Conservation (phyloP, 2,797 vertebrate species). For the Poliocrania exsul region DNA sequence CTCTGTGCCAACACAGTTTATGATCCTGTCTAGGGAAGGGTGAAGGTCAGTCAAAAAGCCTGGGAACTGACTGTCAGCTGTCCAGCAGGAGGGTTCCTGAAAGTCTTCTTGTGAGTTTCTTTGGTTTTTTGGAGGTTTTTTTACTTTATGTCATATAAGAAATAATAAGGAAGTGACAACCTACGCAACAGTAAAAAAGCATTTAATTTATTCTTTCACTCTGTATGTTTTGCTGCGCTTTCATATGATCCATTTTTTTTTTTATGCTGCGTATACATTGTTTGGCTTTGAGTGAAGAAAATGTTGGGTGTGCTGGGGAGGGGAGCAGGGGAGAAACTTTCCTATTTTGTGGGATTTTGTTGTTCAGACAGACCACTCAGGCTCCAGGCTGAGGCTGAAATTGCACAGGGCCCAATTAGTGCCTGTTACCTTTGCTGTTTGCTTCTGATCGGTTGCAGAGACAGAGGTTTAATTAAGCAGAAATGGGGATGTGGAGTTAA, state of each 20-base stretch:
- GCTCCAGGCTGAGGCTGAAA: constrained; percentile 5
- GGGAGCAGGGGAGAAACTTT: not conserved
- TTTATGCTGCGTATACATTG: accelerated
- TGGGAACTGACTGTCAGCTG: not conserved
- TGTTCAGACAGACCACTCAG: not conserved
- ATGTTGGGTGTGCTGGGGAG: not conserved
- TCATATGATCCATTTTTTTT: accelerated
- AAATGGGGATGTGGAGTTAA: constrained; percentile 48
- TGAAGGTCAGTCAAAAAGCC: not conserved
- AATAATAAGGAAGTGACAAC: not conserved
- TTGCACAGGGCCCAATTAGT: constrained; percentile 47
- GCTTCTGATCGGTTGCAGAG: constrained; percentile 27
- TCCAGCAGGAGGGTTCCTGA: not conserved
- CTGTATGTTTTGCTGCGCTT: not conserved
- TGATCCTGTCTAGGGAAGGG: not conserved
- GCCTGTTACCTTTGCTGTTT: constrained; percentile 21
- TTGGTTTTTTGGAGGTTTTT: not conserved
- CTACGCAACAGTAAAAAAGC: not conserved
- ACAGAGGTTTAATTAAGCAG: constrained; percentile 64
- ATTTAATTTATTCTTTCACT: not conserved
- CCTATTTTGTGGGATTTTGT: not conserved
- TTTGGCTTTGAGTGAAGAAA: not conserved
- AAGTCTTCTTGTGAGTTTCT: not conserved
- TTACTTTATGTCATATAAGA: not conserved
- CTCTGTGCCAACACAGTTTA: not conserved